Percentiles rank a stretch among this genome's conserved stretches.
Conservation (phyloP, 2,113 vertebrate species). For the Mionectes macconnelli region DNA sequence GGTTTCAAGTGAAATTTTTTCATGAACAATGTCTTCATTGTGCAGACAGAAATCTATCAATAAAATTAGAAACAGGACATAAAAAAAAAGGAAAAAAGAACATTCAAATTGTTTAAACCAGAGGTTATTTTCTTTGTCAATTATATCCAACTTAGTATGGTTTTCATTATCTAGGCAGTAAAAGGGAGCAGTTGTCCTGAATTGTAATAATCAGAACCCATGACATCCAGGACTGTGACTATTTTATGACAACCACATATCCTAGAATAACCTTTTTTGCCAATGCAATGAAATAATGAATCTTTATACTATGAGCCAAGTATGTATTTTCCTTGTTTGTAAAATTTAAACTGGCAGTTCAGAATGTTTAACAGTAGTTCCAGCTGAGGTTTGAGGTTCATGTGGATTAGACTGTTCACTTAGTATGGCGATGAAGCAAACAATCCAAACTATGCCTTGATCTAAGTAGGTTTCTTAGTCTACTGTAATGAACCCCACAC, state of each 20-base stretch:
- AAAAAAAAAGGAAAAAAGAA: not conserved
- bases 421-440: conserved; percentile 17
- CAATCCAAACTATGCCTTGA: not conserved
- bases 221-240: not conserved
- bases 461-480: not conserved
- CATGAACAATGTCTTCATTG: not conserved
- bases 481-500: conserved; percentile 1
- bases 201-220: conserved; percentile 2
- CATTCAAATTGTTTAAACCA: not conserved
- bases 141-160: not conserved
- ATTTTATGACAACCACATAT: conserved; percentile 56
- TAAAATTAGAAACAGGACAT: not conserved
- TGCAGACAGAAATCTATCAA: not conserved
- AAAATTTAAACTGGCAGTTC: conserved; percentile 50
- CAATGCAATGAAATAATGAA: conserved; percentile 43
- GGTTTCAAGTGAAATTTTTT: not conserved
- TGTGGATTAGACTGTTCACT: conserved; percentile 1
- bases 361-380: conserved; percentile 43
- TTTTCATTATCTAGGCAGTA: conserved; percentile 35
- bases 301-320: conserved; percentile 7
- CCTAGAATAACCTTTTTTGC: conserved; percentile 55
- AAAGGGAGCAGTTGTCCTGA: not conserved
- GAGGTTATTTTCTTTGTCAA: not conserved
- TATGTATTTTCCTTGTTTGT: conserved; percentile 10
- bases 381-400: not conserved